phyloP scores from a whole-genome alignment of 2,888 invertebrate genomes.

The Lasioglossum vierecki region DNA sequence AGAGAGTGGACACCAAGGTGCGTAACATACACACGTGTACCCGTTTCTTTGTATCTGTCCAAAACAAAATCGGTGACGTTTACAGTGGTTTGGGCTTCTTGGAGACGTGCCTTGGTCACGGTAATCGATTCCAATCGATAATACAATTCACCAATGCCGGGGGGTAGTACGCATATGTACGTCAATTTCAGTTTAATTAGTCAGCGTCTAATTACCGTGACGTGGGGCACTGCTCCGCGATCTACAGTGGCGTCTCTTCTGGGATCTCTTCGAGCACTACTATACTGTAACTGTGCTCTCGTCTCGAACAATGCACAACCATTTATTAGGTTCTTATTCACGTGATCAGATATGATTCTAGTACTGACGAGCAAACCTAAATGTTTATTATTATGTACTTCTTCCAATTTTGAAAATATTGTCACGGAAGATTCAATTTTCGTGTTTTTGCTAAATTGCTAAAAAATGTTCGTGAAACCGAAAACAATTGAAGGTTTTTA shows the following conservation, averaged over 20 bases:
- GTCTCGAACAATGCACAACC: no score
- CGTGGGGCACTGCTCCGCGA: conserved; percentile 64
- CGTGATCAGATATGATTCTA: not conserved
- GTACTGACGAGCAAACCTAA: not conserved
- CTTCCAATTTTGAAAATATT: not conserved
- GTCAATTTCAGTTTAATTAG: not conserved
- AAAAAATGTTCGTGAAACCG: fast-evolving
- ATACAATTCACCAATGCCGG: not conserved
- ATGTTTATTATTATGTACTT: not conserved
- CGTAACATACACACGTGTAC: conserved; percentile 3
- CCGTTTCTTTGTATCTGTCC: conserved; percentile 3
- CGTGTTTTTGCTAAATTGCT: not conserved
- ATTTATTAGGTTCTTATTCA: not conserved
- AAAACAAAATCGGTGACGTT: not conserved
- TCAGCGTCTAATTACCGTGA: conserved; percentile 57
- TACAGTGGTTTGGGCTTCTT: conserved; percentile 47
- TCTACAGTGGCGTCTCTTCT: conserved; percentile 58
- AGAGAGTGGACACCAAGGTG: not conserved
- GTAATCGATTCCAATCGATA: conserved; percentile 28
- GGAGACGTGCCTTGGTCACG: conserved; percentile 58
- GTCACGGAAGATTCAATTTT: no score
- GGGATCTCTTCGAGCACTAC: not conserved
- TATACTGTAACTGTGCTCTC: not conserved
- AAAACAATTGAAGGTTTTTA: not conserved
- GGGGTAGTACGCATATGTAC: no score